These are phyloP conservation scores for Phalacrocorax brasilianus DNA, from an alignment of 2,113 vertebrate species.

Conservation along the genomic window DNA sequence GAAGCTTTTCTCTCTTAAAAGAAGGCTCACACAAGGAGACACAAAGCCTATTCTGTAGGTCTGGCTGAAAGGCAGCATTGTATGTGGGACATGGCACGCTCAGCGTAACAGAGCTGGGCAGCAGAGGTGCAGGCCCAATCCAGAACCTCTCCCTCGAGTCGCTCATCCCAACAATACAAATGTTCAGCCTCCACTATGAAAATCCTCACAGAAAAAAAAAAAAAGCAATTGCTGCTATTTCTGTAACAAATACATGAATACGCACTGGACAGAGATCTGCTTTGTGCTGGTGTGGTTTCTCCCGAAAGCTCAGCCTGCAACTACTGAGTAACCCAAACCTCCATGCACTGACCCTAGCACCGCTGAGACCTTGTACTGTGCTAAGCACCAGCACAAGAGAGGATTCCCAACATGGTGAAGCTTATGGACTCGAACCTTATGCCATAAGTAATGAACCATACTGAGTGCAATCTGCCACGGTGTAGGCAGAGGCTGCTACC, in stretches of 20 bases:
- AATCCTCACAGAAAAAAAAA: neutral
- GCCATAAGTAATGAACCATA: accelerated
- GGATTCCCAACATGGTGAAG: accelerated
- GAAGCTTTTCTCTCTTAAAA: slow-evolving; percentile 1
- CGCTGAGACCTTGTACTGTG: accelerated
- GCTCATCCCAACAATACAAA: neutral
- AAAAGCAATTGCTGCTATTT: neutral
- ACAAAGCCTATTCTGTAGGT: slow-evolving; percentile 47
- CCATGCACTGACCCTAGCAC: accelerated
- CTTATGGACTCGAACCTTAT: too few relatives aligned
- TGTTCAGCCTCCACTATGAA: neutral
- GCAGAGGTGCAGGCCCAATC: neutral
- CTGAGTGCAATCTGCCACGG: accelerated
- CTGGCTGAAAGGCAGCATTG: slow-evolving; percentile 49
- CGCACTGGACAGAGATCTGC: neutral
- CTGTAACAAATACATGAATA: accelerated
- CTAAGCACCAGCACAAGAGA: accelerated
- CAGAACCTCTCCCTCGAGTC: neutral
- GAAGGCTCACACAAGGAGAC: slow-evolving; percentile 1
- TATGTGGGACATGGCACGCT: neutral
- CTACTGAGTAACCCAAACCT: too few relatives aligned
- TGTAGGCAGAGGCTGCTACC: neutral
- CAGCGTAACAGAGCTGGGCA: neutral
- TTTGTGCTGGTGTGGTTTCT: neutral
- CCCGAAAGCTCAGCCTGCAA: neutral